Evolutionary conservation across 1,140 invertebrate species (phyloP).

Genomic region (Zaprionus camerounensis): DNA sequence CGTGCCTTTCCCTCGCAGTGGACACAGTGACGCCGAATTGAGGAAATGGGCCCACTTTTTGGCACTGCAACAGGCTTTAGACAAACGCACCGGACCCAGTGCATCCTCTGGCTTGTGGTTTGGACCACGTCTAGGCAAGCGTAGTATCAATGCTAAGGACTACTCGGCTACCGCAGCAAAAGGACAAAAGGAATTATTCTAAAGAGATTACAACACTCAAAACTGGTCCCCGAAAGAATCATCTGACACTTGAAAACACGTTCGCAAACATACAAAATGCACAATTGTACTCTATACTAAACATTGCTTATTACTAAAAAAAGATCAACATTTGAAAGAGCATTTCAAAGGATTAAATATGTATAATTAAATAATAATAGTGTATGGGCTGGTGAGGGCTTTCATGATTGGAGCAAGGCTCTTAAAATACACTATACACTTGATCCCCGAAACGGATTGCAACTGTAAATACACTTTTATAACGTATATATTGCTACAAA

Average conservation of each 20-base stretch:
- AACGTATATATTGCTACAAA: constrained; percentile 19
- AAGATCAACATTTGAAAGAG: constrained; percentile 55
- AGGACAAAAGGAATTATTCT: constrained; percentile 72
- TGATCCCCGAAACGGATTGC: constrained; percentile 24
- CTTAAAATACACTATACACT: constrained; percentile 12
- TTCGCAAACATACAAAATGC: not conserved
- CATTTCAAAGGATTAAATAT: constrained; percentile 57
- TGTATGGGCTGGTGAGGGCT: constrained; percentile 75
- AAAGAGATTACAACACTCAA: constrained; percentile 6
- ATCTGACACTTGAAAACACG: not conserved
- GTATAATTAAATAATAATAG: constrained; percentile 37
- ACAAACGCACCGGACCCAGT: constrained; percentile 74
- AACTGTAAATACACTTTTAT: constrained; percentile 51
- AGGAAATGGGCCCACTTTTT: constrained; percentile 76
- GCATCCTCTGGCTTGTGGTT: constrained; percentile 86
- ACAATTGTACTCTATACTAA: constrained; percentile 20
- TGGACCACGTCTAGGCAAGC: constrained; percentile 85
- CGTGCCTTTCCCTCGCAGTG: constrained; percentile 86
- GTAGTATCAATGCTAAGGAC: constrained; percentile 65
- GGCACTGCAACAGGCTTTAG: constrained; percentile 75
- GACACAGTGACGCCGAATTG: constrained; percentile 84
- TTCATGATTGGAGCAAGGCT: constrained; percentile 49
- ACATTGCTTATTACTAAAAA: constrained; percentile 11
- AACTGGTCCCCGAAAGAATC: not conserved
- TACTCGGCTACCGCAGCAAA: constrained; percentile 36